Evolutionary conservation across 1,140 invertebrate genomes (phyloP), one percentile per base, ranked within the genome.

Genomic region (Colletes latitarsis): DNA sequence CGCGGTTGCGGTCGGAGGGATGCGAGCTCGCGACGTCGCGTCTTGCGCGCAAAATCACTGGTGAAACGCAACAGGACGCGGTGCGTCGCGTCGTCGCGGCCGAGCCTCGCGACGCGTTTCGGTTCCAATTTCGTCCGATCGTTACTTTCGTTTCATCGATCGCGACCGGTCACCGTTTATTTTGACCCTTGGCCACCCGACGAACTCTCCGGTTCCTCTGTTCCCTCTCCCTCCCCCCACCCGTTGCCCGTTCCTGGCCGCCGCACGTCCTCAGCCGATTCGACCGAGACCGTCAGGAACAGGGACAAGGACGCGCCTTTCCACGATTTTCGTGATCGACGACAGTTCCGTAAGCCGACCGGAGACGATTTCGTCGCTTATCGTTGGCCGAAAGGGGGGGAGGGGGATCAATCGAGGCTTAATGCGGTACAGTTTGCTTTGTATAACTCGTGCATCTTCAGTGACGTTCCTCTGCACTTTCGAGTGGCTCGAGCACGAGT

Each of bases 1-100:
- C 88, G 86, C 86, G 88, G 89, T 86, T 87, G 87, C 43, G 83
- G 84, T 83, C 87, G 81, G 88, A 88, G 82, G 77, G 70, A 76
- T 55, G 72, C 70, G 75, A 76, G 60, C 49, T 57, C 49, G 3
- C 71, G 46, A 30, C 30, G 30, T 30, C 63, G 60, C 64, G 46
- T 69, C 19, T 60, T 55, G 19, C 53, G 49, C 70, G 66, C 15
- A 46, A 49, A 73, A 71, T 19, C 66, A 43, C 66, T 15, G 60
- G 41, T 39, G 52, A 39, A 30, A 76, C 79, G 88, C 80, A 85
- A 84, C 85, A 84, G 85, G 75, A 81, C 83, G 72, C 66, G 64
- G 57, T 69, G 67, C 72, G 39, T n/a, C 12, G 2, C 15, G 17
- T 39, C 72, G 39, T n/a, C 12, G 2, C 15, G 17, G 30, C 30